Conservation (phyloP, 2,113 vertebrate species). For the Nibea albiflora region DNA sequence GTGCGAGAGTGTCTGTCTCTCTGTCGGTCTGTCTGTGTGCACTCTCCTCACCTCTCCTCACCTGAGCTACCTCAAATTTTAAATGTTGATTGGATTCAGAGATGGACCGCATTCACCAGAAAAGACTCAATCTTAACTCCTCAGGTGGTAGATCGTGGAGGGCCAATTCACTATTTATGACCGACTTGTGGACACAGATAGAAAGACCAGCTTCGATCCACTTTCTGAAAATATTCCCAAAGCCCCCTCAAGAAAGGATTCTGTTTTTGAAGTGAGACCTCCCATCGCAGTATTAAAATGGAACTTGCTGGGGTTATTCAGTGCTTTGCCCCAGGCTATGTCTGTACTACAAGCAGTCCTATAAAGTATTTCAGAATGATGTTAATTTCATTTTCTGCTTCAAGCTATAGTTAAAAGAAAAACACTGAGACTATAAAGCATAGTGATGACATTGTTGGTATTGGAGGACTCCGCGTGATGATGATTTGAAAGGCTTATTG, state of each 20-base stretch:
- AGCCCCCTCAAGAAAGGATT: conserved; percentile 3
- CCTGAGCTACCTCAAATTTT: conserved; percentile 62
- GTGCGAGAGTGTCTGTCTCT: conserved; percentile 21
- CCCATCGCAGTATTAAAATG: conserved; percentile 12
- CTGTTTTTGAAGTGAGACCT: conserved; percentile 19
- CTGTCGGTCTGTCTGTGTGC: conserved; percentile 27
- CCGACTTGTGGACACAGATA: conserved; percentile 18
- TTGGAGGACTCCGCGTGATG: neutral
- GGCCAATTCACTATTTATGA: conserved; percentile 42
- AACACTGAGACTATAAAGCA: neutral
- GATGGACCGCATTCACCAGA: conserved; percentile 50
- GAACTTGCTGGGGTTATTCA: neutral
- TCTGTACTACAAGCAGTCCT: neutral
- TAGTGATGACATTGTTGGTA: neutral
- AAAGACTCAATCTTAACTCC: conserved; percentile 52
- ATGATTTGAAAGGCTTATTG: neutral
- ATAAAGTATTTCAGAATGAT: neutral
- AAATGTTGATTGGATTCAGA: conserved; percentile 65
- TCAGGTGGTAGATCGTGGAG: conserved; percentile 25
- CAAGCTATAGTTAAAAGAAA: neutral
- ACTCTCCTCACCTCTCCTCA: conserved; percentile 51
- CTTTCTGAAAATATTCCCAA: neutral
- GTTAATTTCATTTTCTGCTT: neutral
- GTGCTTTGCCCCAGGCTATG: conserved; percentile 6
- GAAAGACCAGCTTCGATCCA: conserved; percentile 1